phyloP scores from a whole-genome alignment of 2,888 invertebrate genomes.

The Yponomeuta plumbellus region DNA sequence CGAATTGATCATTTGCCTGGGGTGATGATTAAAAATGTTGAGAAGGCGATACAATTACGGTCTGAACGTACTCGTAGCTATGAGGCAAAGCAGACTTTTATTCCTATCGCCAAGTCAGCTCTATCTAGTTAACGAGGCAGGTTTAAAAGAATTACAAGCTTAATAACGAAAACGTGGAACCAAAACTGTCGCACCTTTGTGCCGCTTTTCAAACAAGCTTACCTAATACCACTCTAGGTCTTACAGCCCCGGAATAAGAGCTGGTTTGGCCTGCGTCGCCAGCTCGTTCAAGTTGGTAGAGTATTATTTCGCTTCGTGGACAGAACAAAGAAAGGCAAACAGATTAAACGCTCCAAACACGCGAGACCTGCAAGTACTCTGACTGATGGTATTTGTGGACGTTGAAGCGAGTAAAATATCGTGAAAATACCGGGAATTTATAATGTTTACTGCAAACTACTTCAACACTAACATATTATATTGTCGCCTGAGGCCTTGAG shows the following conservation, averaged over 20 bases:
- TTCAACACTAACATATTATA: no score
- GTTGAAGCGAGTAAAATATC: neutral
- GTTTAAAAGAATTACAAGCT: slow-evolving; percentile 11
- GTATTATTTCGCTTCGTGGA: slow-evolving; percentile 10
- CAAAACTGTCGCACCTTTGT: slow-evolving; percentile 5
- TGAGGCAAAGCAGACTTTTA: no score
- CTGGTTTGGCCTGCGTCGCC: neutral
- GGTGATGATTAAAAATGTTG: no score
- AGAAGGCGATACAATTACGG: no score
- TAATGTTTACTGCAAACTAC: no score
- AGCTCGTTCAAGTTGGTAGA: neutral
- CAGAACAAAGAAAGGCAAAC: slow-evolving; percentile 21
- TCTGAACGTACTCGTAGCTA: no score
- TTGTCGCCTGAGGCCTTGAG: no score
- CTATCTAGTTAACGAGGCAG: neutral
- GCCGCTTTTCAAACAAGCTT: neutral
- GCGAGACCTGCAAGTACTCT: slow-evolving; percentile 16
- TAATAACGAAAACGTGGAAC: slow-evolving; percentile 5
- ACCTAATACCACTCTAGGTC: neutral
- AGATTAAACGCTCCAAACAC: slow-evolving; percentile 21
- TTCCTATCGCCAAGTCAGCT: neutral
- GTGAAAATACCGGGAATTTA: neutral
- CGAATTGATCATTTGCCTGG: no score
- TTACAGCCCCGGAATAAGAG: neutral
- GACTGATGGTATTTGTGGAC: neutral